These are phyloP conservation scores for Platanista minor DNA, from an alignment of 2,113 vertebrate species.

Conservation along the genomic window DNA sequence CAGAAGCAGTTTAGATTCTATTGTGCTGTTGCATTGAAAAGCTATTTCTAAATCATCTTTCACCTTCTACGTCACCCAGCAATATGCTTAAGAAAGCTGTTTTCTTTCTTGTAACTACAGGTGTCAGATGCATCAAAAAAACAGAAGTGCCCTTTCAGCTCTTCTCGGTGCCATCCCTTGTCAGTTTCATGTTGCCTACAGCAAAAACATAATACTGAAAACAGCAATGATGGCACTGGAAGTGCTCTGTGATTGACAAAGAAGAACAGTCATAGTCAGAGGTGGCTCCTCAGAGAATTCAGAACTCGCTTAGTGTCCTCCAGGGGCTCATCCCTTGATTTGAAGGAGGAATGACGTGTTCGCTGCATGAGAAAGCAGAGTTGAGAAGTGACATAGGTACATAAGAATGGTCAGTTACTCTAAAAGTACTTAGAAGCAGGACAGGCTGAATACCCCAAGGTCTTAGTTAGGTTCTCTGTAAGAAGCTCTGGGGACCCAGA, in stretches of 20 bases:
- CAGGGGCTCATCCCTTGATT: not conserved
- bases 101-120: conserved; percentile 73
- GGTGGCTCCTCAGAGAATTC: conserved; percentile 43
- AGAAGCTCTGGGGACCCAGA: not conserved
- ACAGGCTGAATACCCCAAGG: not conserved
- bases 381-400: not conserved
- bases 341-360: not conserved
- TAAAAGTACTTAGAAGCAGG: not conserved
- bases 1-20: not conserved
- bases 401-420: not conserved
- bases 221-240: conserved; percentile 77
- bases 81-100: conserved; percentile 63
- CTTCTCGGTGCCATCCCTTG: conserved; percentile 67
- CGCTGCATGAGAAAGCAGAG: not conserved
- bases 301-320: not conserved
- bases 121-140: conserved; percentile 72
- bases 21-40: not conserved
- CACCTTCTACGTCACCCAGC: conserved; percentile 41
- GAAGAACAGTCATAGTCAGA: conserved; percentile 33
- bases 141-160: conserved; percentile 72
- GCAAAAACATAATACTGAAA: conserved; percentile 73
- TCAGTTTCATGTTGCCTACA: conserved; percentile 78
- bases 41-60: conserved; percentile 23
- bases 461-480: not conserved
- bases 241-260: conserved; percentile 76